Base-by-base conservation (phyloP, 2,113 vertebrate species). In the Ornithorhynchus anatinus region DNA sequence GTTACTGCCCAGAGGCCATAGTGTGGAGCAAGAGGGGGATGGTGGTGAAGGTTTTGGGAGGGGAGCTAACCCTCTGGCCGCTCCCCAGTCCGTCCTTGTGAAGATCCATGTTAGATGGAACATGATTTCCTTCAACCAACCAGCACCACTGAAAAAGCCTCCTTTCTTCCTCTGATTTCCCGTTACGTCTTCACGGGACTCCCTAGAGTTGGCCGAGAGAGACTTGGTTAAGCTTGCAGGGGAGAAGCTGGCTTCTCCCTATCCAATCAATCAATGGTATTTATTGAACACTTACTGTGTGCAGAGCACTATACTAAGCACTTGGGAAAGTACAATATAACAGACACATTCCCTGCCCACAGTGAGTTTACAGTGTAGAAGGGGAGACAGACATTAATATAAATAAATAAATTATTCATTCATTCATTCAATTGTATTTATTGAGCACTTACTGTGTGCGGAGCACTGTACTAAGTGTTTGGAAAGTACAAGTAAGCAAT, bases 201-300 rank as follows among this genome's bases (percentile, higher is more conserved):
- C 91, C 43, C 36, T 90, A 91, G 91, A 81, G 83, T 88, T 89
- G 89, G 86, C 81, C 32, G 59, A 84, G 88, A 81, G 81, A 86
- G 77, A 79, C 89, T 90, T 84, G 51, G 88, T 10, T 84, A 89
- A 90, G 86, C 91, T 91, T 90, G 59, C 42, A 84, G 89, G 86
- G 85, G 69, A 91, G 88, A 87, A 89, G 72, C 78, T 48, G 72
- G n/a, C n/a, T n/a, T n/a, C n/a, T n/a, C n/a, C n/a, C n/a, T n/a
- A n/a, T n/a, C n/a, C n/a, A n/a, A n/a, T n/a, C n/a, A n/a, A n/a
- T n/a, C n/a, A n/a, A n/a, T n/a, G n/a, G n/a, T n/a, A n/a, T n/a
- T n/a, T n/a, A n/a, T n/a, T n/a, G n/a, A n/a, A n/a, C n/a, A n/a
- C n/a, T n/a, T n/a, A n/a, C n/a, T n/a, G n/a, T n/a, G n/a, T n/a